Conservation (phyloP, 2,113 vertebrate species). For the Mugil cephalus region DNA sequence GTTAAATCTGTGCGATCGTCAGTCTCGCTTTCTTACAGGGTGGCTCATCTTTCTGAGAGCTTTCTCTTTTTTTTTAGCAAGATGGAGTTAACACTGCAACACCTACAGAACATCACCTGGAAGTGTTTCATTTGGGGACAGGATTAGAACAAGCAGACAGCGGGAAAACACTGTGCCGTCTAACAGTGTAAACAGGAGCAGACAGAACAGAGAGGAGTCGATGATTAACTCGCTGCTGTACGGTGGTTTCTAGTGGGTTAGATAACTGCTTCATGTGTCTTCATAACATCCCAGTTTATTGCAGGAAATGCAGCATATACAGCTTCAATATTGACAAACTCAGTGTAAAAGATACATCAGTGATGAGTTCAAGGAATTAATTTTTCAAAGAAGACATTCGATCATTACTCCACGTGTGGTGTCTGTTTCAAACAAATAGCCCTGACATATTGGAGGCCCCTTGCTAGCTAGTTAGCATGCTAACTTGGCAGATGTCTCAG, state of each 20-base stretch:
- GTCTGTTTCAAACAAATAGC: no score
- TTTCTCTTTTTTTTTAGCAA: conserved; percentile 57
- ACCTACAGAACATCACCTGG: conserved; percentile 36
- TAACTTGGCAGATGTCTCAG: no score
- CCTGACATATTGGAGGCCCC: no score
- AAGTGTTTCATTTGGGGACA: conserved; percentile 41
- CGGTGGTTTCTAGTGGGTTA: not conserved
- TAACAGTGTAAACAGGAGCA: not conserved
- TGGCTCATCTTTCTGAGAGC: conserved; percentile 59
- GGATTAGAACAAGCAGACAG: conserved; percentile 49
- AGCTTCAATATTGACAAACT: not conserved
- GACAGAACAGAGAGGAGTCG: not conserved
- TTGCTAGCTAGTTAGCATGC: no score
- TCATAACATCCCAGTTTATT: conserved; percentile 8
- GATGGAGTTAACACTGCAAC: conserved; percentile 43
- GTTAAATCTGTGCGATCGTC: conserved; percentile 12
- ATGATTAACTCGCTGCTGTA: conserved; percentile 12
- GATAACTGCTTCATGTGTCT: no score
- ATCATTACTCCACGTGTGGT: no score
- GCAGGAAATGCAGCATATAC: not conserved
- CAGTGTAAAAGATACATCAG: no score
- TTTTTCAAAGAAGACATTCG: no score
- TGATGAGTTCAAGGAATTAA: no score
- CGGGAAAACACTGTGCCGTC: conserved; percentile 28
- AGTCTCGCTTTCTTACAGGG: conserved; percentile 16